A percentile compares a stretch with the other conserved stretches of the same genome.
phyloP scores from a whole-genome alignment of 2,797 vertebrate species.

The Chrosomus eos region DNA sequence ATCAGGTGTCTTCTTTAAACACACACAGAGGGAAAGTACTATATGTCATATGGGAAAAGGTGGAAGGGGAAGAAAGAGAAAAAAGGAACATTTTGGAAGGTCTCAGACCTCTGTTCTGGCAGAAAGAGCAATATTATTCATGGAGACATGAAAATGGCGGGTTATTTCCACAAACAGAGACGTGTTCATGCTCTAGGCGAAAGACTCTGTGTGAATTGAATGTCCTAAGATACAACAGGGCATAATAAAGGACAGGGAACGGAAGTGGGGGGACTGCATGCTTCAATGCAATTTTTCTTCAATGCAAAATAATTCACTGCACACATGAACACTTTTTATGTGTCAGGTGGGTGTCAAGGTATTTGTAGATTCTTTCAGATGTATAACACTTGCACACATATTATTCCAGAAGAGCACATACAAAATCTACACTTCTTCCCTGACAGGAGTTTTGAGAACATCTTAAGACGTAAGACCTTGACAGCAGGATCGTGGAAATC shows the following conservation, averaged over 20 bases:
- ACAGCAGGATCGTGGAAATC: background rate
- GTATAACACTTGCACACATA: background rate
- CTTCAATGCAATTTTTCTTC: slow-evolving; percentile 8
- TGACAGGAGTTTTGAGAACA: background rate
- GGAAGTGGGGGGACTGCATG: background rate
- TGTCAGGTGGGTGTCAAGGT: background rate
- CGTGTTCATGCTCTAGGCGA: slow-evolving; percentile 41
- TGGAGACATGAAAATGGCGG: slow-evolving; percentile 35
- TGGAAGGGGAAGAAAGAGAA: background rate
- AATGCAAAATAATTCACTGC: slow-evolving; percentile 7
- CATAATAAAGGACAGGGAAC: background rate
- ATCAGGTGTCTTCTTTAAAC: slow-evolving; percentile 47
- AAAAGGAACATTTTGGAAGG: slow-evolving; percentile 14
- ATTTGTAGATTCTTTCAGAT: slow-evolving; percentile 2
- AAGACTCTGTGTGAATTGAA: slow-evolving; percentile 39
- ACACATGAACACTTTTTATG: background rate
- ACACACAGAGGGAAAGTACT: background rate
- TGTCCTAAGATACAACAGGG: slow-evolving; percentile 32
- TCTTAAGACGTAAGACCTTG: background rate
- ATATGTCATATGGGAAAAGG: background rate
- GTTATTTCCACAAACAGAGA: slow-evolving; percentile 45
- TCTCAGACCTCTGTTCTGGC: slow-evolving; percentile 32
- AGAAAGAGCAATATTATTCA: slow-evolving; percentile 27
- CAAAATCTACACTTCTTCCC: background rate
- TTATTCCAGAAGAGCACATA: slow-evolving; percentile 3